A percentile compares a stretch with the other conserved stretches of the same genome.
Conservation (phyloP, 2,113 vertebrate species). For the Bombycilla garrulus region DNA sequence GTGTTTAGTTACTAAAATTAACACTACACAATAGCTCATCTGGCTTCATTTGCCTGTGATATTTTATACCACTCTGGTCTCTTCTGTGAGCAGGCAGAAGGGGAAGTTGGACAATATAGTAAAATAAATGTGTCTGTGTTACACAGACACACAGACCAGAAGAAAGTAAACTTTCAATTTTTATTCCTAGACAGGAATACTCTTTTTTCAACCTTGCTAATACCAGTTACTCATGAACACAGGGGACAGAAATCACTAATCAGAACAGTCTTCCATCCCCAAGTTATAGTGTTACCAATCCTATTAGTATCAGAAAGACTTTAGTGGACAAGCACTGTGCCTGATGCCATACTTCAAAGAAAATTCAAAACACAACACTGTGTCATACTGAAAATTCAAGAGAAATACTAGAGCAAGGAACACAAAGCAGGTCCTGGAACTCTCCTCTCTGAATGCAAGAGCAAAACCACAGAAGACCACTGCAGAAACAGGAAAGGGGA, state of each 20-base stretch:
- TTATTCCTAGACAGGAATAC: not conserved
- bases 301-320: not conserved
- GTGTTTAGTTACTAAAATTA: not conserved
- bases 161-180: not conserved
- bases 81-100: not conserved
- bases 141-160: not conserved
- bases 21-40: not conserved
- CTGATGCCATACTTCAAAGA: not conserved
- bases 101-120: not conserved
- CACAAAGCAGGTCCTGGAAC: not conserved
- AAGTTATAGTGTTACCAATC: not conserved
- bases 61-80: not conserved
- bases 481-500: not conserved
- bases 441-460: not conserved
- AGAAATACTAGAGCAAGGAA: not conserved
- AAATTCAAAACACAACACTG: not conserved
- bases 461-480: not conserved
- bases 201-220: not conserved
- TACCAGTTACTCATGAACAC: not conserved
- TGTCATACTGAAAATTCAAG: not conserved
- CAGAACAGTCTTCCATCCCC: not conserved
- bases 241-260: not conserved
- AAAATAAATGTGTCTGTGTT: not conserved
- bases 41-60: not conserved
- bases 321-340: not conserved